phyloP scores from a whole-genome alignment of 2,888 invertebrate genomes.

The Sarcophaga rosellei region DNA sequence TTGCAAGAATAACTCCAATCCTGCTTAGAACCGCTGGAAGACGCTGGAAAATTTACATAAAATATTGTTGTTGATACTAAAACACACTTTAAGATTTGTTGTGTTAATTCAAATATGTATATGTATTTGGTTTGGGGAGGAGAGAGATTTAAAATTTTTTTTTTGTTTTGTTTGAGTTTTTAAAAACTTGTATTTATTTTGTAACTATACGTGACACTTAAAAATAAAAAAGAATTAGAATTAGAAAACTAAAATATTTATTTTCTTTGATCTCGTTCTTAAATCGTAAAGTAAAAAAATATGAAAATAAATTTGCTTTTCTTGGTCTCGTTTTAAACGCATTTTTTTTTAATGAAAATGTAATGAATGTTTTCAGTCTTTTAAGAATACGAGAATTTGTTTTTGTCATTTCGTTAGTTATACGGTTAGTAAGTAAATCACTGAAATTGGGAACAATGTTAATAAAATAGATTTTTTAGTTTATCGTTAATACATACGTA shows the following conservation, averaged over 20 bases:
- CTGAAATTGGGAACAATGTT: slow-evolving; percentile 81
- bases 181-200: slow-evolving; percentile 4
- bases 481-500: slow-evolving; percentile 7
- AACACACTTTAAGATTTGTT: slow-evolving; percentile 80
- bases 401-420: slow-evolving; percentile 57
- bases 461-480: slow-evolving; percentile 60
- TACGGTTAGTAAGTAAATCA: slow-evolving; percentile 72
- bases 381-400: background rate
- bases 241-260: background rate
- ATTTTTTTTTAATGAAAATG: slow-evolving; percentile 47
- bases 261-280: background rate
- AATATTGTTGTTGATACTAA: slow-evolving; percentile 81
- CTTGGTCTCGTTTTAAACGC: background rate
- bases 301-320: slow-evolving; percentile 27
- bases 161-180: slow-evolving; percentile 21
- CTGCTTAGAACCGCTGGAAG: slow-evolving; percentile 97
- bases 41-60: slow-evolving; percentile 88
- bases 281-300: slow-evolving; percentile 22
- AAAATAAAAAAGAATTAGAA: slow-evolving; percentile 22
- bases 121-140: background rate
- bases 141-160: slow-evolving; percentile 6
- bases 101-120: slow-evolving; percentile 61
- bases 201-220: slow-evolving; percentile 13
- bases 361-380: slow-evolving; percentile 38
- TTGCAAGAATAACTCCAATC: slow-evolving; percentile 97